Evolutionary conservation across 1,140 invertebrate genomes (phyloP).

Genomic region (Magallana angulata): DNA sequence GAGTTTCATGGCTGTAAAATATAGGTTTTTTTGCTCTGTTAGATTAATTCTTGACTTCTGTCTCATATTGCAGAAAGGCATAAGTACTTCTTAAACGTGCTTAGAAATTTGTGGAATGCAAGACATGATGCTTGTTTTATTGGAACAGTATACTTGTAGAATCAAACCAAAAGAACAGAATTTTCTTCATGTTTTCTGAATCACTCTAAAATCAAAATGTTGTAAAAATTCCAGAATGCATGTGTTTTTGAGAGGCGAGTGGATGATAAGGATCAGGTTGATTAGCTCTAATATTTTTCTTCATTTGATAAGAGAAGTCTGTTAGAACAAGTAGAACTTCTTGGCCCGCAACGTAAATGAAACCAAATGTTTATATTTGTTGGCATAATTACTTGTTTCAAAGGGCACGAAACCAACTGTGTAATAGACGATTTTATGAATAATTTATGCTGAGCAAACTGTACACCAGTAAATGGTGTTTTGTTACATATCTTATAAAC

Average conservation of each 20-base stretch:
- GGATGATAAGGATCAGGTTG: neutral
- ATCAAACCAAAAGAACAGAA: neutral
- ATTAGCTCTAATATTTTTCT: neutral
- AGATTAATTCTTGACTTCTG: too few species aligned
- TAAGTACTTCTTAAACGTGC: too few species aligned
- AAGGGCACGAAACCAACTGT: neutral
- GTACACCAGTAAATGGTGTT: neutral
- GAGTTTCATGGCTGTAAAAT: too few species aligned
- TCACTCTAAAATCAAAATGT: slow-evolving; percentile 21
- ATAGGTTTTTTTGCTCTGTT: too few species aligned
- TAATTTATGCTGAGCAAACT: neutral
- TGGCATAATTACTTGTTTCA: slow-evolving; percentile 4
- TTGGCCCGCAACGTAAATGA: neutral
- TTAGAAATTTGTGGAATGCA: neutral
- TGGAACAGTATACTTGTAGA: too few species aligned
- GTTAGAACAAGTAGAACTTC: neutral
- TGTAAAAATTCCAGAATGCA: slow-evolving; percentile 12
- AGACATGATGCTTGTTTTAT: neutral
- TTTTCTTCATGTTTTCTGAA: slow-evolving; percentile 11
- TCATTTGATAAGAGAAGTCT: slow-evolving; percentile 20
- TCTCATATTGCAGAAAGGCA: too few species aligned
- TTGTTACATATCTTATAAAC: neutral
- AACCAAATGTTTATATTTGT: slow-evolving; percentile 15
- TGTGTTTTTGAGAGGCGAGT: neutral
- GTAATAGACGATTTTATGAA: slow-evolving; percentile 1